A percentile compares a stretch with the other conserved stretches of the same genome.
Evolutionary conservation across 2,797 vertebrate genomes (phyloP).

Genomic region (Margarornis squamiger): DNA sequence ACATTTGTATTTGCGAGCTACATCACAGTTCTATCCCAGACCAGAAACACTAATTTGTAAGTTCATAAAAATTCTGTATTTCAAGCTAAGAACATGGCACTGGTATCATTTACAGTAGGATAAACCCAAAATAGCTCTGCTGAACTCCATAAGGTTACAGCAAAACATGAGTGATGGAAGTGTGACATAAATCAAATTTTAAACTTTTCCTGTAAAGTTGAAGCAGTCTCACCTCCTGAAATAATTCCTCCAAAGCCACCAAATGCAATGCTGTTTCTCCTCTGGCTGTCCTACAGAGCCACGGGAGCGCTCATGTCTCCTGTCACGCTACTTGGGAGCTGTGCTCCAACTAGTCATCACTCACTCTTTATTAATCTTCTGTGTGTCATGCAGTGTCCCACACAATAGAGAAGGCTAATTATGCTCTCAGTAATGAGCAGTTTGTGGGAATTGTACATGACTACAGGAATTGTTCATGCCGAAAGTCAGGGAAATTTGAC

Average conservation of each 20-base stretch:
- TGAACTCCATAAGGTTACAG: background rate
- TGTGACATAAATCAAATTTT: background rate
- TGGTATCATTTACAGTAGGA: background rate
- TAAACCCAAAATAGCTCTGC: background rate
- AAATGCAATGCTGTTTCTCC: background rate
- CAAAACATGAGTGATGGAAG: slow-evolving; percentile 10
- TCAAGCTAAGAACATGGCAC: background rate
- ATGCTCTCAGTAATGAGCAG: background rate
- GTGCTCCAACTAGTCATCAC: background rate
- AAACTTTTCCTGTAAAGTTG: background rate
- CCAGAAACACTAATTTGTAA: slow-evolving; percentile 18
- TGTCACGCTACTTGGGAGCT: background rate
- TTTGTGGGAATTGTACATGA: background rate
- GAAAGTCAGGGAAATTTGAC: slow-evolving; percentile 7
- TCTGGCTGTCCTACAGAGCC: background rate
- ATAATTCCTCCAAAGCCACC: background rate
- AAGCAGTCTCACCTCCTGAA: background rate
- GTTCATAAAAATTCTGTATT: slow-evolving; percentile 27
- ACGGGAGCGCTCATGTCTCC: background rate
- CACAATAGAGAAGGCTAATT: background rate
- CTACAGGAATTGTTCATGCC: background rate
- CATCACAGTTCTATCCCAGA: background rate
- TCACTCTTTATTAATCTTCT: background rate
- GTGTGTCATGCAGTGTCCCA: background rate
- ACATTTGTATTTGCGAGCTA: slow-evolving; percentile 4